phyloP scores from a whole-genome alignment of 2,888 invertebrate species.

The Ennomos erosarius region DNA sequence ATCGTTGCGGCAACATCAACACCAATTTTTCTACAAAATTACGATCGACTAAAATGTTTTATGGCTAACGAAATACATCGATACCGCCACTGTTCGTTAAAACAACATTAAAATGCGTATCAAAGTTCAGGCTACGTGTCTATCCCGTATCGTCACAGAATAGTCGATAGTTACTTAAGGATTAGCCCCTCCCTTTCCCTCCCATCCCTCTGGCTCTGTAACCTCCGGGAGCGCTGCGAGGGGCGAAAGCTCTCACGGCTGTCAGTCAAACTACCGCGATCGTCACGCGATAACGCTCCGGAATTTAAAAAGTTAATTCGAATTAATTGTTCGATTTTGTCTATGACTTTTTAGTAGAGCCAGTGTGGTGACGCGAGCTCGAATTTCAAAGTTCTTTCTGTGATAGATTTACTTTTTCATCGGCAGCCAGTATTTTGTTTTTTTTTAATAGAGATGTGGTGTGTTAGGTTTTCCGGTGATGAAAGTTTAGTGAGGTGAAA shows the following conservation, averaged over 20 bases:
- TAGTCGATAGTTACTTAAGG: conserved; percentile 37
- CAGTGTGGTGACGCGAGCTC: no score
- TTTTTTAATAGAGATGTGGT: conserved; percentile 14
- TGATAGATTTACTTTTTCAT: conserved; percentile 2
- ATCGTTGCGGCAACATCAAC: no score
- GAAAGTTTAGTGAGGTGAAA: conserved; percentile 25
- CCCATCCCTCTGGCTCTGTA: conserved; percentile 23
- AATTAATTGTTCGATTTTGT: conserved; percentile 6
- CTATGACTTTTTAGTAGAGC: neutral
- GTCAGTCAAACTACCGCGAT: conserved; percentile 65
- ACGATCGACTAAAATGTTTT: neutral
- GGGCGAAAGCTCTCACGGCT: conserved; percentile 50
- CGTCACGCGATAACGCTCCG: conserved; percentile 57
- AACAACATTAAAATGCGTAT: conserved; percentile 25
- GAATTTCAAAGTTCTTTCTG: neutral
- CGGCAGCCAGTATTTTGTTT: conserved; percentile 2
- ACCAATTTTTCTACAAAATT: neutral
- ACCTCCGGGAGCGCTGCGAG: conserved; percentile 17
- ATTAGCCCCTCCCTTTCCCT: conserved; percentile 38
- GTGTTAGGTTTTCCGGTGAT: conserved; percentile 7
- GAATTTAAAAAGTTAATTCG: conserved; percentile 25
- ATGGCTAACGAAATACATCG: conserved; percentile 6
- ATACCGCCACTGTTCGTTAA: conserved; percentile 10
- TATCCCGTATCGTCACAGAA: conserved; percentile 35
- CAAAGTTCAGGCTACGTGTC: conserved; percentile 30